These are phyloP conservation scores for Griposia aprilina DNA, from an alignment of 2,888 invertebrate species.

Conservation along the genomic window DNA sequence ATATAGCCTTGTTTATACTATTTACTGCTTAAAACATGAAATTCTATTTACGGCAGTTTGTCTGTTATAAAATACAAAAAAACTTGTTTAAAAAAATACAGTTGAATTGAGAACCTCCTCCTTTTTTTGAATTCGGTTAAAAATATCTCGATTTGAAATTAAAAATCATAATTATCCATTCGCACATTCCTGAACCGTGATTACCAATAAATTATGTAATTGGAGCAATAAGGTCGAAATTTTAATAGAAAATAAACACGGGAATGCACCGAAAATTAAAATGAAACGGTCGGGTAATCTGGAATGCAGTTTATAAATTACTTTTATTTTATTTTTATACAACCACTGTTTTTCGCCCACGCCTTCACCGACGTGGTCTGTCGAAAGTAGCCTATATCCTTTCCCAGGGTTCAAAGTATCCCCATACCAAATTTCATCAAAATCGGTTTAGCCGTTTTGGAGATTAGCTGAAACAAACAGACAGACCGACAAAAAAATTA, in stretches of 20 bases:
- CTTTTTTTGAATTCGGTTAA: too few species aligned
- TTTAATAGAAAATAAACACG: background rate
- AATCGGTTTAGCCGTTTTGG: too few species aligned
- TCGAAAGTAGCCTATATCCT: too few species aligned
- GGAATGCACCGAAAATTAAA: background rate
- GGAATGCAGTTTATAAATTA: background rate
- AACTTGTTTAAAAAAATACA: too few species aligned
- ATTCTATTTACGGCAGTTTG: background rate
- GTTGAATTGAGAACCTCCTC: too few species aligned
- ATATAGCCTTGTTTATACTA: background rate
- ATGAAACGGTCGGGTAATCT: background rate
- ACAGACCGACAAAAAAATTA: too few species aligned
- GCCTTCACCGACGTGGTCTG: background rate
- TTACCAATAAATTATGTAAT: conserved; percentile 5
- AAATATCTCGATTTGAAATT: background rate
- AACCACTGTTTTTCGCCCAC: background rate
- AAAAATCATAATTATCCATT: conserved; percentile 6
- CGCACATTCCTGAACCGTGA: background rate
- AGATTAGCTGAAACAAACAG: too few species aligned
- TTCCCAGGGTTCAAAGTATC: too few species aligned
- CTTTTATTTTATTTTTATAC: background rate
- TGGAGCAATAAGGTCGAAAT: background rate
- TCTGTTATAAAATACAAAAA: background rate
- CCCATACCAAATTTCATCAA: too few species aligned
- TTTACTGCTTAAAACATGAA: background rate